These are phyloP conservation scores for Aporophyla lueneburgensis DNA, from an alignment of 2,888 invertebrate genomes.

Conservation along the genomic window DNA sequence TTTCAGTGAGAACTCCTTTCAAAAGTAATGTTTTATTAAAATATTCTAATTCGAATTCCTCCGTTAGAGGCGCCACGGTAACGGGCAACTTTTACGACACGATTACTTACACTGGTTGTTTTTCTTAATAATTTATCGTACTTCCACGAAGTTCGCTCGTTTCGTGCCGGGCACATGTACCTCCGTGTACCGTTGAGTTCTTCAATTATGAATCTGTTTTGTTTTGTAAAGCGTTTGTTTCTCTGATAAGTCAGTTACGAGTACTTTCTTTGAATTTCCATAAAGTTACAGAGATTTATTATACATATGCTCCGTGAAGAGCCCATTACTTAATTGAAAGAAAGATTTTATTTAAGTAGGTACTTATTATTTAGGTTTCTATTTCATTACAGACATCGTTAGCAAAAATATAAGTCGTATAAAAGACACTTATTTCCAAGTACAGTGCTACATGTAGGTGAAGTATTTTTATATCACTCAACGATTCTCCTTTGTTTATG, in stretches of 20 bases:
- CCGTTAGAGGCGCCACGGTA: slow-evolving; percentile 70
- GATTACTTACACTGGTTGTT: slow-evolving; percentile 65
- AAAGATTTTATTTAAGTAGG: background rate
- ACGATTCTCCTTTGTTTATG: background rate
- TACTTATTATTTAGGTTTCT: background rate
- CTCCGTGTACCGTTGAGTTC: slow-evolving; percentile 53
- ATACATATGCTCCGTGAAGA: slow-evolving; percentile 12
- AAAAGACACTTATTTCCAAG: slow-evolving; percentile 26
- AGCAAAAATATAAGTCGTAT: slow-evolving; percentile 2
- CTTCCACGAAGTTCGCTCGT: slow-evolving; percentile 62
- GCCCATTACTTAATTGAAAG: slow-evolving; percentile 10
- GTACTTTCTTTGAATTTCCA: slow-evolving; percentile 25
- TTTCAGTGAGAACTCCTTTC: slow-evolving; percentile 41
- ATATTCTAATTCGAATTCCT: slow-evolving; percentile 45
- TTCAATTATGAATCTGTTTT: slow-evolving; percentile 64
- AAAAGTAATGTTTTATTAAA: slow-evolving; percentile 47
- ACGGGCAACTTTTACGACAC: slow-evolving; percentile 55
- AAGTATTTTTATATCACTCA: slow-evolving; percentile 8
- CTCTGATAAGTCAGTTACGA: slow-evolving; percentile 34
- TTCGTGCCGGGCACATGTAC: slow-evolving; percentile 47
- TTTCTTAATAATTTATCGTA: slow-evolving; percentile 69
- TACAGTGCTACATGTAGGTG: background rate
- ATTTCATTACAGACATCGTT: slow-evolving; percentile 17
- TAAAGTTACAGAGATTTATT: slow-evolving; percentile 41
- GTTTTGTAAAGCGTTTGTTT: slow-evolving; percentile 48